These are phyloP conservation scores for Meriones unguiculatus DNA, from an alignment of 2,113 vertebrate genomes.

Conservation along the genomic window DNA sequence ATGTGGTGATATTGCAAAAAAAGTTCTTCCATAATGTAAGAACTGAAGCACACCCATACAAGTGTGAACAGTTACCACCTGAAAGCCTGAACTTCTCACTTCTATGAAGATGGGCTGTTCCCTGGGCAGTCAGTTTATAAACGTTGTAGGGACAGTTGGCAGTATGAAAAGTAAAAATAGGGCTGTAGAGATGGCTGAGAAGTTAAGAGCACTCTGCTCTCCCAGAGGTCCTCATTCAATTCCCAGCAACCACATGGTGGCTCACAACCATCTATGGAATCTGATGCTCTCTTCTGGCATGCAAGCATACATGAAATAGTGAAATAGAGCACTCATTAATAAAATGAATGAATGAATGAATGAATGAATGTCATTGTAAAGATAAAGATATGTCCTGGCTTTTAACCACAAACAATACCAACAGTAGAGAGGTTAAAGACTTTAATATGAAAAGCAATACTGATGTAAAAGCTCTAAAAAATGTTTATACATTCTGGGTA, in stretches of 20 bases:
- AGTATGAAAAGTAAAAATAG: not conserved
- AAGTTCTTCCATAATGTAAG: accelerated
- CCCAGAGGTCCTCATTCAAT: not conserved
- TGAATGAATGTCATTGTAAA: not conserved
- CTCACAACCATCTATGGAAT: not conserved
- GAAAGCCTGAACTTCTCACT: not conserved
- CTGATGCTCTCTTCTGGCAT: not conserved
- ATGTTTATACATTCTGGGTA: not conserved
- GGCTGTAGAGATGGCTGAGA: not conserved
- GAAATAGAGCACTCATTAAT: not conserved
- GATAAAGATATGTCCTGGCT: not conserved
- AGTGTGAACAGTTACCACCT: not conserved
- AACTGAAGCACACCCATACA: not conserved
- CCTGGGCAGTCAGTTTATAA: not conserved
- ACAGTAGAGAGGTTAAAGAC: slow-evolving; percentile 4
- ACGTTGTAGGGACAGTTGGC: not conserved
- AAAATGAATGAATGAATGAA: not conserved
- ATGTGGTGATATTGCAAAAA: not conserved
- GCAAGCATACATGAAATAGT: not conserved
- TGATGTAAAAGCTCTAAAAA: not conserved
- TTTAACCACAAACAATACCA: not conserved
- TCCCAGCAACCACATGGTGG: not conserved
- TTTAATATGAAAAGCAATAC: slow-evolving; percentile 11
- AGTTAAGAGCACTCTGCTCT: not conserved
- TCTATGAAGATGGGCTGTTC: not conserved